Base-by-base conservation (phyloP, 2,888 invertebrate genomes). In the Leptura quadrifasciata region DNA sequence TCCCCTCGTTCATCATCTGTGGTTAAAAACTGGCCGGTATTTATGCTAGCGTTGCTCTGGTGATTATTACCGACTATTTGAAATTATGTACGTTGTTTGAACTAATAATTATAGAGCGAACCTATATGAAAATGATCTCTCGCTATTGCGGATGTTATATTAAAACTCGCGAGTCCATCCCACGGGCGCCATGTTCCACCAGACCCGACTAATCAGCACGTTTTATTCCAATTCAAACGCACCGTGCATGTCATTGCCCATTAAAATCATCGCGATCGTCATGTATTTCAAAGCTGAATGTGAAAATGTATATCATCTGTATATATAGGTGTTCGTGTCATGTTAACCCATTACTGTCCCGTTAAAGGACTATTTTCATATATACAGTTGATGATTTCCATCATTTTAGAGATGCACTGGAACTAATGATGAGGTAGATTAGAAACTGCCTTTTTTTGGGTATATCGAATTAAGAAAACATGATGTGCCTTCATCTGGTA, bases 241-340 rank as follows among this genome's bases (percentile, higher is more conserved):
- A 84, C 85, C 83, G 85, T 86, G 85, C 87, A 87, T 87, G 87
- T 88, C 88, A 88, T 88, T 87, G 87, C 87, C 88, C 87, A 88
- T 88, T 88, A 88, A 87, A 88, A 87, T 87, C 88, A 87, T 88
- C 84, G 84, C 84, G 82, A 82, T 84, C 85, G 83, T 84, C 80
- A 79, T 84, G 83, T 85, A 85, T 86, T 86, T 85, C 85, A 81
- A 81, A 85, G 84, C 86, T 85, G 86, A 86, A 86, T 86, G 85
- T 84, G 84, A 82, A 87, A 86, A 85, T 87, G 85, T 85, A 86
- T 81, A 83, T 86, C 82, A 80, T 83, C 78, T 81, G 80, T 79
- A 78, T 77, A 77, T 80, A 79, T 81, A 83, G 83, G 82, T 83
- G 82, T 81, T 76, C 81, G 83, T 83, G 81, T 84, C 85, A 85